These are phyloP conservation scores for Sebastes nivosus DNA, from an alignment of 2,797 vertebrate species.

Conservation along the genomic window DNA sequence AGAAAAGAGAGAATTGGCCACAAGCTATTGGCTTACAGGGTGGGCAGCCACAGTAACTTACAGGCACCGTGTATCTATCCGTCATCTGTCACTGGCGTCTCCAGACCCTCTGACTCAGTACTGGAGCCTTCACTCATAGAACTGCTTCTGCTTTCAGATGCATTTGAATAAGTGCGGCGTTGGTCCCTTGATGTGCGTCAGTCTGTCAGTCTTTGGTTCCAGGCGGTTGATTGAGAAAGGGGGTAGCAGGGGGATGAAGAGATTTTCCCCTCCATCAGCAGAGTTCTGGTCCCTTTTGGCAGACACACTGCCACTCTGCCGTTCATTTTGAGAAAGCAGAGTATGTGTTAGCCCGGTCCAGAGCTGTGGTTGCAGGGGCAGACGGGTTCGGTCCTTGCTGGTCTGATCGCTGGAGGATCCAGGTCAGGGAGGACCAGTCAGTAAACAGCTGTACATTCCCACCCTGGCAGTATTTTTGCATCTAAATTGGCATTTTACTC, in stretches of 20 bases:
- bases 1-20: neutral
- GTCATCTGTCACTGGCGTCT: slow-evolving; percentile 11
- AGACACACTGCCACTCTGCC: slow-evolving; percentile 41
- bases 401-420: slow-evolving; percentile 38
- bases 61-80: neutral
- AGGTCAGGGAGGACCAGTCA: slow-evolving; percentile 16
- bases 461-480: neutral
- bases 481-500: slow-evolving; percentile 20
- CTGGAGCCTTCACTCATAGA: slow-evolving; percentile 8
- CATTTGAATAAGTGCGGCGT: slow-evolving; percentile 30
- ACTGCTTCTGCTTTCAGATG: slow-evolving; percentile 19
- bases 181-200: slow-evolving; percentile 63
- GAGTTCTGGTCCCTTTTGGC: slow-evolving; percentile 66
- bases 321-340: slow-evolving; percentile 48
- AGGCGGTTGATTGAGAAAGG: slow-evolving; percentile 26
- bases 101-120: slow-evolving; percentile 5
- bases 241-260: neutral
- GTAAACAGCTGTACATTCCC: slow-evolving; percentile 19
- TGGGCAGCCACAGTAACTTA: slow-evolving; percentile 1
- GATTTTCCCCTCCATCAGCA: slow-evolving; percentile 75
- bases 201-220: slow-evolving; percentile 61
- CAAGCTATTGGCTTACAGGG: neutral
- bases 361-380: slow-evolving; percentile 67
- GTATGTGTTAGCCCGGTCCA: slow-evolving; percentile 38
- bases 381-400: slow-evolving; percentile 44